Evolutionary conservation across 2,888 invertebrate genomes (phyloP).

Genomic region (Rotaria socialis): DNA sequence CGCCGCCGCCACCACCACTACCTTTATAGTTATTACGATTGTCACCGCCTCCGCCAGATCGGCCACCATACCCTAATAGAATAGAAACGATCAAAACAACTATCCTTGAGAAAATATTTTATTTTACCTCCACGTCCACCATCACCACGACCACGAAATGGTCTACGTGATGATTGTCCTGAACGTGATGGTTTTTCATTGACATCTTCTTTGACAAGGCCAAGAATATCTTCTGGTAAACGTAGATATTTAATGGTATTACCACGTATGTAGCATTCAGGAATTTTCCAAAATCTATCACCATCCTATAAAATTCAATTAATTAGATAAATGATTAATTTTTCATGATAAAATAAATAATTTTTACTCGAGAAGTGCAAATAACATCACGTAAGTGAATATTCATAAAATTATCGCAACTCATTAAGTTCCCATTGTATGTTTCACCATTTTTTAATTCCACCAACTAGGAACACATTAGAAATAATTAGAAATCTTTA

Average conservation of each 20-base stretch:
- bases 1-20: not conserved
- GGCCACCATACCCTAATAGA: conserved; percentile 5
- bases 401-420: conserved; percentile 99
- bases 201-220: conserved; percentile 57
- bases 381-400: conserved; percentile 96
- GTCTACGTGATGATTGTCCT: not conserved
- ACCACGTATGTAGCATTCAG: conserved; percentile 94
- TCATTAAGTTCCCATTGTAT: conserved; percentile 95
- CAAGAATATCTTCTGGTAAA: conserved; percentile 97
- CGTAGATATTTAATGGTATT: conserved; percentile 95
- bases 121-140: conserved; percentile 35
- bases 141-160: conserved; percentile 29
- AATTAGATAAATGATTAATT: not conserved
- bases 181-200: not conserved
- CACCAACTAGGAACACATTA: conserved; percentile 67
- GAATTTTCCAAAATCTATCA: conserved; percentile 98
- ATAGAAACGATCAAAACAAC: not conserved
- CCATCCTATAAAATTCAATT: conserved; percentile 71
- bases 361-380: conserved; percentile 85
- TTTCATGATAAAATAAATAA: not conserved
- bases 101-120: too few species aligned
- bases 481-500: not conserved
- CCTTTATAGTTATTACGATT: not conserved
- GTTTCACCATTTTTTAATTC: conserved; percentile 99
- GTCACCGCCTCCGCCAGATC: conserved; percentile 3